Base-by-base conservation (phyloP, 1,140 invertebrate species). In the Micrasema minimum region DNA sequence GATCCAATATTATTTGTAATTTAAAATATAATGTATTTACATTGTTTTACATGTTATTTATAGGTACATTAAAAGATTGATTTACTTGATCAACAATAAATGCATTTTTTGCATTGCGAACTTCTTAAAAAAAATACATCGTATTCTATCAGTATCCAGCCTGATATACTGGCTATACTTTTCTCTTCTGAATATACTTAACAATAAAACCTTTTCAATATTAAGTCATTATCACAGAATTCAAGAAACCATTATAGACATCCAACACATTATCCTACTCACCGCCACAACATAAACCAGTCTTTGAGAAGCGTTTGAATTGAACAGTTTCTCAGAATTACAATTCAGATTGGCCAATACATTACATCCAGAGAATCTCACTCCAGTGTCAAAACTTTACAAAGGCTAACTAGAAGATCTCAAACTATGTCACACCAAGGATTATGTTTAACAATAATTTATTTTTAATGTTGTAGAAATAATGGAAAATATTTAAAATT, bases 201-300 rank as follows among this genome's bases (percentile, higher is more conserved):
- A 51, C 46, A 66, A 67, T 67, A 67, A 51, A 35, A 67, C 65
- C 65, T 55, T 41, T 67, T 55, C 48, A 50, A 66, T 22, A 66
- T 66, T 66, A 67, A 66, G 62, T 74, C 69, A 66, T 71, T 74
- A 74, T 74, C 72, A 74, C 72, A 74, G 72, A 71, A 74, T 74
- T 74, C 66, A 71, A 74, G 61, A 64, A 71, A 74, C 65, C 53
- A 68, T 65, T 26, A 70, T 62, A 53, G 18, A 46, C 65, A 57
- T 23, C 50, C 65, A 31, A 46, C 59, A 26, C 20, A 14, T 38
- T 38, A 38, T 16, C 18, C 11, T 38, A 26, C 50, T 41, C 35
- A 14, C 6, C 16, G 16, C 18, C 35, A 59, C 48, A n/a, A 38
- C 16, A 38, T 59, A 20, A 41, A 9, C 55, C 31, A 59, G 55